Base-by-base conservation (phyloP, 2,113 vertebrate species). In the Malurus elegans region DNA sequence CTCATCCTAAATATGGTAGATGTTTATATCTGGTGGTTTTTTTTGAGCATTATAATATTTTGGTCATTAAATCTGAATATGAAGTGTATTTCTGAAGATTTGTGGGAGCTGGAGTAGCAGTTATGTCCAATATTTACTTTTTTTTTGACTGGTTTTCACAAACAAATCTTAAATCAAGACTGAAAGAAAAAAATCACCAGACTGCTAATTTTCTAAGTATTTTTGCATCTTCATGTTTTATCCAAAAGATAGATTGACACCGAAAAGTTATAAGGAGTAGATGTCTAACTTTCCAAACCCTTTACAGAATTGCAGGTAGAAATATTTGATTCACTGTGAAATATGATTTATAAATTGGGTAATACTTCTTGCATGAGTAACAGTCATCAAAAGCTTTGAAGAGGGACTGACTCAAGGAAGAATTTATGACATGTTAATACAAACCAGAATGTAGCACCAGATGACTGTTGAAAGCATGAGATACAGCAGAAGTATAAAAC, bases 361-460 rank as follows among this genome's bases (percentile, higher is more conserved):
- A 72, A 61, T 82, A 66, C 57, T 95, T 96, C 48, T 62, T 90
- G 31, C 7, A 26, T 64, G 23, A 48, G 7, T 79, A 57, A 48
- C 29, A 54, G 50, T 31, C 15, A 31, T 54, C 70, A 64, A 80
- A 85, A 73, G 9, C 62, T 80, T 83, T 79, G 79, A 96, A 90
- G 42, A 24, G 32, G 9, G 29, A 61, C 18, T 65, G 82, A 93
- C 90, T 95, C 80, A 92, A 95, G 54, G 44, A 70, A 87, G 34
- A 73, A 86, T 92, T 92, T 47, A 3, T 32, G 29, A 51, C 73
- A 40, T 69, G 47, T 51, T 83, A 38, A 56, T 60, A 60, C 7
- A 93, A 90, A 80, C 44, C 61, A 94, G 79, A 94, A 90, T 81
- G 64, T 90, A 95, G 38, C 26, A 92, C 44, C 73, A 86, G 69